A percentile compares a stretch with the other conserved stretches of the same genome.
These are phyloP conservation scores for Leptestheria dahalacensis DNA, from an alignment of 1,140 invertebrate genomes.

Conservation along the genomic window DNA sequence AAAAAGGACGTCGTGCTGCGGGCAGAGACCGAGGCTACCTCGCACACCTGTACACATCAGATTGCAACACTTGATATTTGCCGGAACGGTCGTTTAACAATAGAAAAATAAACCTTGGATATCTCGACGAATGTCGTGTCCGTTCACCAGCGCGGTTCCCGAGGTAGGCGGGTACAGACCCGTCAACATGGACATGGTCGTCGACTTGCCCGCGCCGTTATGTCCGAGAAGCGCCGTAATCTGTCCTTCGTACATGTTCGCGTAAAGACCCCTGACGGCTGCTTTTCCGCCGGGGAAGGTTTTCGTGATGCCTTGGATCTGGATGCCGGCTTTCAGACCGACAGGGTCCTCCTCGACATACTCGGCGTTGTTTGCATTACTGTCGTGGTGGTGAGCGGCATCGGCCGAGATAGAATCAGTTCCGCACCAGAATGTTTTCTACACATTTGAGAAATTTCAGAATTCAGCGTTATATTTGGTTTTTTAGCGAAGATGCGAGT, in stretches of 20 bases:
- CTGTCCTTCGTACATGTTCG: slow-evolving; percentile 53
- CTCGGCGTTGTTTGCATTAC: slow-evolving; percentile 18
- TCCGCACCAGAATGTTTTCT: slow-evolving; percentile 22
- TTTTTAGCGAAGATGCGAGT: not conserved
- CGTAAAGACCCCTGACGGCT: slow-evolving; percentile 48
- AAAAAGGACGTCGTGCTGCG: slow-evolving; percentile 90
- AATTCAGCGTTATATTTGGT: slow-evolving; percentile 15
- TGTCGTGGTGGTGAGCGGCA: slow-evolving; percentile 21
- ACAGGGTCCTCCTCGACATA: slow-evolving; percentile 41
- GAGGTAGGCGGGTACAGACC: slow-evolving; percentile 50
- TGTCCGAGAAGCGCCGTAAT: slow-evolving; percentile 55
- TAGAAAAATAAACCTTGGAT: slow-evolving; percentile 21
- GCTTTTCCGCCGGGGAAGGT: slow-evolving; percentile 32
- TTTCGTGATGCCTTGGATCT: slow-evolving; percentile 45
- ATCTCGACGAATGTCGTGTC: slow-evolving; percentile 41
- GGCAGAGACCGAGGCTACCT: slow-evolving; percentile 66
- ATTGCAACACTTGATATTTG: no score
- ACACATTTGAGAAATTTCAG: not conserved
- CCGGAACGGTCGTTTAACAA: no score
- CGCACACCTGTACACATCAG: slow-evolving; percentile 43
- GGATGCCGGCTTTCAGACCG: slow-evolving; percentile 39
- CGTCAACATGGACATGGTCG: slow-evolving; percentile 35
- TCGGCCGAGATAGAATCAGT: slow-evolving; percentile 23
- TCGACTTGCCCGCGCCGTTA: slow-evolving; percentile 32
- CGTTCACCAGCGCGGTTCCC: slow-evolving; percentile 52